These are phyloP conservation scores for Actinernus sp. DNA, from an alignment of 92 coral and sea anemone genomes.

Conservation along the genomic window DNA sequence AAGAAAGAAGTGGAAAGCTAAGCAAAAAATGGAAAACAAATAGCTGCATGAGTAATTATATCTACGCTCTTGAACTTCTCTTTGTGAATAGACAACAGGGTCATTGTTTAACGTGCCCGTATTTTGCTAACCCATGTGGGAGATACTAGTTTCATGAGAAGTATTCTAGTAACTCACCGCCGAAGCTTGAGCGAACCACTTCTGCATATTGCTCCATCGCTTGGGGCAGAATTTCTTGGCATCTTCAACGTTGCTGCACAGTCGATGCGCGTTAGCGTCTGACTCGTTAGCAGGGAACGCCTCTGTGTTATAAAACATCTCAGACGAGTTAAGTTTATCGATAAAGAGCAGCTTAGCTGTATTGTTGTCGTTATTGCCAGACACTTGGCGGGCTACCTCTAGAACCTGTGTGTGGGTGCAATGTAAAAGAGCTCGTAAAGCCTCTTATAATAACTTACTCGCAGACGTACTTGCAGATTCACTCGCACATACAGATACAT, in stretches of 20 bases:
- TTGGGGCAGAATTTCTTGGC: constrained; percentile 91
- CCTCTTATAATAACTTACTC: no score
- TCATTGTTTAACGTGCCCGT: no score
- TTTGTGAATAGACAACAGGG: no score
- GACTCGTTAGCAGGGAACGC: constrained; percentile 88
- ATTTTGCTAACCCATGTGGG: no score
- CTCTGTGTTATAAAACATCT: constrained; percentile 74
- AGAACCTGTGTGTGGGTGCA: constrained; percentile 37
- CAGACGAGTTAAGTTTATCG: constrained; percentile 58
- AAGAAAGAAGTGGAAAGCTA: background rate
- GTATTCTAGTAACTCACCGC: constrained; percentile 71
- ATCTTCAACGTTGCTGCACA: constrained; percentile 78
- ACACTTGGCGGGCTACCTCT: constrained; percentile 77
- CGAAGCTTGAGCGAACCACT: constrained; percentile 72
- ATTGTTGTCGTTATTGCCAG: constrained; percentile 63
- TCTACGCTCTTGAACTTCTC: no score
- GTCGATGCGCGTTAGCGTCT: constrained; percentile 75
- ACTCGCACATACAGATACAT: no score
- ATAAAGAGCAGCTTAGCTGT: constrained; percentile 62
- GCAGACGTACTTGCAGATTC: no score
- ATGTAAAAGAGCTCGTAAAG: background rate
- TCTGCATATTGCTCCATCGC: constrained; percentile 80
- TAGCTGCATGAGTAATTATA: no score
- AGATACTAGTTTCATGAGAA: no score
- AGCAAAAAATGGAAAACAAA: no score